Evolutionary conservation across 2,888 invertebrate genomes (phyloP), one percentile per base, ranked within the genome.

Genomic region (Phaonia tiefii): DNA sequence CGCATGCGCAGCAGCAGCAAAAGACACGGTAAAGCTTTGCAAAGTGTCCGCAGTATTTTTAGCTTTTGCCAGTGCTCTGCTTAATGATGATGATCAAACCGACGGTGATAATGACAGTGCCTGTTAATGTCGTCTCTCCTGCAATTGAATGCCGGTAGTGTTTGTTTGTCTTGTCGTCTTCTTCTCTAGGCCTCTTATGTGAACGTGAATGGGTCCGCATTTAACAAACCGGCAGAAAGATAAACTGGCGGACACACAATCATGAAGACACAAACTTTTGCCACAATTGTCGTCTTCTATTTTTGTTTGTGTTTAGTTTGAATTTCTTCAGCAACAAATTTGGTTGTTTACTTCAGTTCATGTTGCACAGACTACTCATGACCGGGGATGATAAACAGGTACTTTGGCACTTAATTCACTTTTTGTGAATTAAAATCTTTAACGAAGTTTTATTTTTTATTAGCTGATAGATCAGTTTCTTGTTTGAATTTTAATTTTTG

Each of bases 121-220:
- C 17, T 31, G 17, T 26, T 26, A 67, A 51, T 2, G 13, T 22
- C 39, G 22, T 54, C 54, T 39, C n/a, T 39, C 3, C 4, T 31
- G 7, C 54, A 37, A 51, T 56, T 15, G 17, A 56, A 56, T 71
- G 58, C 80, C 66, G 74, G 76, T 67, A 60, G 46, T 78, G 46
- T 69, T 65, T 60, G 46, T 66, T 74, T 37, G 72, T 70, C 56
- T 56, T 25, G 17, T 54, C 49, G 60, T 39, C 39, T 17, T 17
- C 20, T 31, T 20, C 31, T 20, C 60, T 60, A 11, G 22, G 39
- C 3, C 42, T 37, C 31, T 31, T 31, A 26, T 15, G 37, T 58
- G 58, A 58, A 31, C 26, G 58, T 58, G 58, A 58, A 58, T 58
- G 58, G 58, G 17, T 58, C 31, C 39, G 63, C 11, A 13, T 42